Evolutionary conservation across 2,888 invertebrate species (phyloP).

Genomic region (Ferdinandea cuprea): DNA sequence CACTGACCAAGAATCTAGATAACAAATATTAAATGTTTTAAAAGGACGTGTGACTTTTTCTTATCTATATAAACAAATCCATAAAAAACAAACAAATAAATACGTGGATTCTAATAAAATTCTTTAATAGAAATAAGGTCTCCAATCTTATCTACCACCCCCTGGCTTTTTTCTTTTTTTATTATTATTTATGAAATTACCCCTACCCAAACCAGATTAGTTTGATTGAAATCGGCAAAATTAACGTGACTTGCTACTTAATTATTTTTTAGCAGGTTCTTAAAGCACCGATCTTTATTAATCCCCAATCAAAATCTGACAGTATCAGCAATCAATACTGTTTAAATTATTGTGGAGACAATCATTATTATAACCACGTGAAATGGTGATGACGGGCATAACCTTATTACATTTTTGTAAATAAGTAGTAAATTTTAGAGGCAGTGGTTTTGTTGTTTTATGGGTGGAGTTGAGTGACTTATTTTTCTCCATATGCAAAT

Average conservation of each 20-base stretch:
- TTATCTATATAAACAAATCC: neutral
- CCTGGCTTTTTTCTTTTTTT: conserved; percentile 16
- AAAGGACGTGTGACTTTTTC: neutral
- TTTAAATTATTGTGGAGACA: neutral
- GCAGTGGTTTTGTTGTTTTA: too few relatives aligned
- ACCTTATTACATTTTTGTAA: too few relatives aligned
- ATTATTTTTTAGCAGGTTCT: conserved; percentile 13
- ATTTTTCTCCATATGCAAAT: too few relatives aligned
- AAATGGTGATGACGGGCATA: too few relatives aligned
- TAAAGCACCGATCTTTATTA: neutral
- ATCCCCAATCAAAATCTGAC: neutral
- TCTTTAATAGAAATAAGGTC: neutral
- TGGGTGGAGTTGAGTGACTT: too few relatives aligned
- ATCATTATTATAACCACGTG: too few relatives aligned
- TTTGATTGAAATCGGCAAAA: neutral
- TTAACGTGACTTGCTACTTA: neutral
- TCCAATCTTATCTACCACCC: conserved; percentile 5
- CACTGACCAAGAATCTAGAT: neutral
- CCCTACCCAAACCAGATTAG: neutral
- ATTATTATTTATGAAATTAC: too few relatives aligned
- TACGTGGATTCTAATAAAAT: neutral
- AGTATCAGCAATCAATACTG: neutral
- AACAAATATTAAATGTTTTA: neutral
- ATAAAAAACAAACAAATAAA: neutral
- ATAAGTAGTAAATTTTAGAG: too few relatives aligned